phyloP scores from a whole-genome alignment of 2,113 vertebrate species.

The Myiagra hebetior region DNA sequence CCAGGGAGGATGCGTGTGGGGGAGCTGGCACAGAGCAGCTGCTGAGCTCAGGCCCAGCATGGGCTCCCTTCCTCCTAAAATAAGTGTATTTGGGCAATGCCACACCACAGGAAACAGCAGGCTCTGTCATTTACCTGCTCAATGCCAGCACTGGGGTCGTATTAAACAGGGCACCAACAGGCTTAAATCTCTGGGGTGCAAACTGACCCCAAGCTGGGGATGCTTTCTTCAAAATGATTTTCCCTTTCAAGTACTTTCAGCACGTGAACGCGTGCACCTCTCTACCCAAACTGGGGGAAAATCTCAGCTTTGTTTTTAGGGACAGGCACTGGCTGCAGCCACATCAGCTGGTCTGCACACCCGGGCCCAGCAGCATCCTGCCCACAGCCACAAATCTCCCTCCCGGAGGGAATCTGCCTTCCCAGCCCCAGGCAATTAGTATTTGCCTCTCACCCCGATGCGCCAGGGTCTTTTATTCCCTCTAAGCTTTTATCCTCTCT shows the following conservation, averaged over 20 bases:
- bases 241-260: background rate
- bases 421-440: background rate
- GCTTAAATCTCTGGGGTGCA: background rate
- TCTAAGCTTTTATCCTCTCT: background rate
- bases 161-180: background rate
- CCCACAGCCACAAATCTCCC: background rate
- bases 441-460: background rate
- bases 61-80: background rate
- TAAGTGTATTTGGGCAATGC: background rate
- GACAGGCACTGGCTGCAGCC: background rate
- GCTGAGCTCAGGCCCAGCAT: background rate
- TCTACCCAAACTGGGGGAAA: background rate
- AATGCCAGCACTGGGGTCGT: accelerated
- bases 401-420: background rate
- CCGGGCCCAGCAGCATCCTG: background rate
- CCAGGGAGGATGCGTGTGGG: accelerated
- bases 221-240: background rate
- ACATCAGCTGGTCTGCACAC: background rate
- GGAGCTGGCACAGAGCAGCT: background rate
- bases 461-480: background rate
- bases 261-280: background rate
- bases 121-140: background rate
- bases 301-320: background rate
- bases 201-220: background rate
- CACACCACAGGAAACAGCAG: background rate